A percentile compares a stretch with the other conserved stretches of the same genome.
Evolutionary conservation across 1,140 invertebrate species (phyloP).

Genomic region (Lycorma delicatula): DNA sequence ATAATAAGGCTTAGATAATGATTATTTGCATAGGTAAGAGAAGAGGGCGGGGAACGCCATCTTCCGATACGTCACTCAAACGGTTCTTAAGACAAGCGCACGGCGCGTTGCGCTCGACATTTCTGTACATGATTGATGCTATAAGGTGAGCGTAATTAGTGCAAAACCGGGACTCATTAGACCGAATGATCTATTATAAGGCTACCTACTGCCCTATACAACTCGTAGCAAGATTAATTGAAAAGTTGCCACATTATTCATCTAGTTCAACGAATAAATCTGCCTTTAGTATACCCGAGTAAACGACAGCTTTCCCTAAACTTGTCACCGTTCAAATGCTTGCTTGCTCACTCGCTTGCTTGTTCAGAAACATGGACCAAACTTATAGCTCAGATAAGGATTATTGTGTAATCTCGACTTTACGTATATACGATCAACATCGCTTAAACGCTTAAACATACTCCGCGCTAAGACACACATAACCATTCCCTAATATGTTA

Average conservation of each 20-base stretch:
- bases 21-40: slow-evolving; percentile 6
- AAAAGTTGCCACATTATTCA: slow-evolving; percentile 2
- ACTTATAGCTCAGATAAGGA: no score
- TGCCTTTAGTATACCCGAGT: neutral
- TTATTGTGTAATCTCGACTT: no score
- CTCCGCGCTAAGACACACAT: no score
- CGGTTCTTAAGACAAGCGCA: slow-evolving; percentile 3
- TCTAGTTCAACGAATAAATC: neutral
- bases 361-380: no score
- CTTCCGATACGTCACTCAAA: slow-evolving; percentile 6
- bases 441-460: no score
- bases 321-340: no score
- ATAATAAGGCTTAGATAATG: slow-evolving; percentile 5
- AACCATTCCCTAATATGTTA: no score
- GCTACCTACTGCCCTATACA: no score
- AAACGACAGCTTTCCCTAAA: neutral
- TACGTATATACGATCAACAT: no score
- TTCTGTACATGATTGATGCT: slow-evolving; percentile 1
- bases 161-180: slow-evolving; percentile 3
- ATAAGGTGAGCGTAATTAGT: slow-evolving; percentile 3
- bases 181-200: neutral
- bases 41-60: neutral
- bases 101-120: neutral
- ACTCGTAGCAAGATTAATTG: slow-evolving; percentile 3
- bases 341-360: no score